These are phyloP conservation scores for Morus bassanus DNA, from an alignment of 2,797 vertebrate species.

Conservation along the genomic window DNA sequence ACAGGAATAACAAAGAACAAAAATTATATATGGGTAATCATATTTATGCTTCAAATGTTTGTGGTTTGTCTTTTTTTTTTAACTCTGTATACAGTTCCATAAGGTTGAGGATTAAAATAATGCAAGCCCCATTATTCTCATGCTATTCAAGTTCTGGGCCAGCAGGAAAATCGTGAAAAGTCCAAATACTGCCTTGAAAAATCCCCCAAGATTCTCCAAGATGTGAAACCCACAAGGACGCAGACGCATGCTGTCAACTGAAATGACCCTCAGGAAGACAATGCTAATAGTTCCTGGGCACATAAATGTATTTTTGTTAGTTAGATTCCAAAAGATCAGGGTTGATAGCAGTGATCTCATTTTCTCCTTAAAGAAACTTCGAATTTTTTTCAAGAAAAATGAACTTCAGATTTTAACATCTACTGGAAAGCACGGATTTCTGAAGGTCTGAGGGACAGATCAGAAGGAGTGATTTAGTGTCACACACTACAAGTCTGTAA, in stretches of 20 bases:
- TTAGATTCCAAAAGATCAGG: not conserved
- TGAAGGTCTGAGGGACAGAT: not conserved
- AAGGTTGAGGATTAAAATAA: not conserved
- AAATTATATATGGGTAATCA: not conserved
- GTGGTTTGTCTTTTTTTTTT: not conserved
- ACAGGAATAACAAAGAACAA: not conserved
- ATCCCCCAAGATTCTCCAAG: not conserved
- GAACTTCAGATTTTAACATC: not conserved
- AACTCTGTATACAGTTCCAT: not conserved
- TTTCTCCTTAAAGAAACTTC: not conserved
- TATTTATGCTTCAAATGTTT: not conserved
- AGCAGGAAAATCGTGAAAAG: not conserved
- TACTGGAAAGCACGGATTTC: not conserved
- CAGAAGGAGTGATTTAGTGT: not conserved
- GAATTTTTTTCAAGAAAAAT: not conserved
- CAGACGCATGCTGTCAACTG: not conserved
- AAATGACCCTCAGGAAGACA: not conserved
- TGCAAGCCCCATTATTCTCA: not conserved
- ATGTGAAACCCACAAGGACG: not conserved
- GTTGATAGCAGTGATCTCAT: not conserved
- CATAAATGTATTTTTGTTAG: not conserved
- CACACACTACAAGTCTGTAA: not conserved
- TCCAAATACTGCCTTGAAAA: not conserved
- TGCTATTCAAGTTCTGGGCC: not conserved
- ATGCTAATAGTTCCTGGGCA: not conserved